These are phyloP conservation scores for Ctena decussata DNA, from an alignment of 2,888 invertebrate genomes.

Conservation along the genomic window DNA sequence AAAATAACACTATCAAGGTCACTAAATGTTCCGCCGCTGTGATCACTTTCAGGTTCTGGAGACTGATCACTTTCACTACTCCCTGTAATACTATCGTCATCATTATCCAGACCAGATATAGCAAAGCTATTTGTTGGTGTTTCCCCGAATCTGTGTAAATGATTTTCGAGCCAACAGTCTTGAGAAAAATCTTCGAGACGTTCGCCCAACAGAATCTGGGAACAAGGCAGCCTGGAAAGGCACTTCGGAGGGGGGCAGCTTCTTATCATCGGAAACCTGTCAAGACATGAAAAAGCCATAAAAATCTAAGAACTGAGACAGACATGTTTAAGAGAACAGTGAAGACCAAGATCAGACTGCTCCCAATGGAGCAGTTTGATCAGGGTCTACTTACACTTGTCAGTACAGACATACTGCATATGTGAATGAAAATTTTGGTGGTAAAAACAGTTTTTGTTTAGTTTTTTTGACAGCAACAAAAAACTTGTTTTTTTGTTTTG, in stretches of 20 bases:
- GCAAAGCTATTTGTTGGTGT: neutral
- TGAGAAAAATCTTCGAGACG: slow-evolving; percentile 74
- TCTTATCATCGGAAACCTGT: neutral
- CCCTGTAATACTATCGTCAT: slow-evolving; percentile 44
- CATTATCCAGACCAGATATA: slow-evolving; percentile 6
- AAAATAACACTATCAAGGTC: slow-evolving; percentile 32
- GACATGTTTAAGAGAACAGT: too few species aligned
- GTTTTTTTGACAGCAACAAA: too few species aligned
- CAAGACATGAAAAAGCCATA: too few species aligned
- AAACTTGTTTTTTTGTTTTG: too few species aligned
- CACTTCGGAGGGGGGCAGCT: slow-evolving; percentile 65
- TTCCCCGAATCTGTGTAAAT: slow-evolving; percentile 69
- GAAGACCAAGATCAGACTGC: too few species aligned
- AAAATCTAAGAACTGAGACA: too few species aligned
- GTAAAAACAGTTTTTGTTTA: too few species aligned
- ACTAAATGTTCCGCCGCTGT: slow-evolving; percentile 8
- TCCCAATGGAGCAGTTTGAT: too few species aligned
- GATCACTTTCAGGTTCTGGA: slow-evolving; percentile 30
- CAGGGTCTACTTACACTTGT: too few species aligned
- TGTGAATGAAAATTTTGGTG: too few species aligned
- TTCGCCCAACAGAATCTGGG: slow-evolving; percentile 70
- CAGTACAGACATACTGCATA: too few species aligned
- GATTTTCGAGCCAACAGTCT: slow-evolving; percentile 77
- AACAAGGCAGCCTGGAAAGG: slow-evolving; percentile 66
- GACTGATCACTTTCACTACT: slow-evolving; percentile 36